Conservation (phyloP, 1,140 invertebrate genomes). For the Cecropterus lyciades region DNA sequence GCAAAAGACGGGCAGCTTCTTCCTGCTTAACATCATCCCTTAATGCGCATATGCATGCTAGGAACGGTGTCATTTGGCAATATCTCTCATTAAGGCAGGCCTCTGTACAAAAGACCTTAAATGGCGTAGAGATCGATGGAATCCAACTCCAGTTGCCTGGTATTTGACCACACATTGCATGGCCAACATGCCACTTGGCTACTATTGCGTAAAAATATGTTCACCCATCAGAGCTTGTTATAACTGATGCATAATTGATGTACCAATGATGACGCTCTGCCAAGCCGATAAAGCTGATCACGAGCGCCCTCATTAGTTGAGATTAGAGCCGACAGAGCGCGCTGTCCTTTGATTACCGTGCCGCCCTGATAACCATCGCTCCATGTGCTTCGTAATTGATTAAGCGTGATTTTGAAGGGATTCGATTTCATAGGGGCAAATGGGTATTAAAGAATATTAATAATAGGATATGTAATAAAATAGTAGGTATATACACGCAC, state of each 20-base stretch:
- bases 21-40: too few species aligned
- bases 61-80: too few species aligned
- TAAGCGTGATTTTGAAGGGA: conserved; percentile 14
- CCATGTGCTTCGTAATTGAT: conserved; percentile 7
- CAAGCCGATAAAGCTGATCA: neutral
- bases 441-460: neutral
- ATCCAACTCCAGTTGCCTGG: too few species aligned
- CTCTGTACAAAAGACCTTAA: too few species aligned
- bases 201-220: too few species aligned
- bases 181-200: too few species aligned
- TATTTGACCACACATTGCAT: too few species aligned
- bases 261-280: conserved; percentile 1
- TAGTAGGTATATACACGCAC: too few species aligned
- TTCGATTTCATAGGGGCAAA: conserved; percentile 3
- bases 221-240: neutral
- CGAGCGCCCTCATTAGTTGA: conserved; percentile 16
- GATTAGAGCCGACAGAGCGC: conserved; percentile 27
- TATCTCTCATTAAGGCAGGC: too few species aligned
- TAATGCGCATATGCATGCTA: too few species aligned
- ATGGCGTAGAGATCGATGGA: too few species aligned
- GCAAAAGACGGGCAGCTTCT: too few species aligned
- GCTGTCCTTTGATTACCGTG: conserved; percentile 28
- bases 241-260: conserved; percentile 15
- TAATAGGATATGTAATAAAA: neutral
- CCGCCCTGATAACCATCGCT: conserved; percentile 2